Conservation (phyloP, 2,797 vertebrate genomes). For the Ctenosaura bakeri region DNA sequence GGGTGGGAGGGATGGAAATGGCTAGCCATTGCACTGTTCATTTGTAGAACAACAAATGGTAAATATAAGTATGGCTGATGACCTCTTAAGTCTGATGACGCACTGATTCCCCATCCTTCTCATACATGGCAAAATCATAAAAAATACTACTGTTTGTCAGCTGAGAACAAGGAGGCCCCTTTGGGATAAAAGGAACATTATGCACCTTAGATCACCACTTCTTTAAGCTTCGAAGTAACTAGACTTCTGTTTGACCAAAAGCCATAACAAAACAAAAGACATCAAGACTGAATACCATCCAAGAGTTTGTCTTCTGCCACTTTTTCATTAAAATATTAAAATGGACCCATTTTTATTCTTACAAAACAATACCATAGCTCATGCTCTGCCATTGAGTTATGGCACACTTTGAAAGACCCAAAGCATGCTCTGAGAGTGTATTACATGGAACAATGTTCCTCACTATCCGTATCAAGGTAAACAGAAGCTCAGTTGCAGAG, state of each 20-base stretch:
- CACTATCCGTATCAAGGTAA: not conserved
- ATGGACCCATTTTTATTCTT: too few species aligned
- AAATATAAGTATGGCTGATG: not conserved
- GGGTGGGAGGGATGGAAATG: not conserved
- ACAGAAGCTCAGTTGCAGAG: not conserved
- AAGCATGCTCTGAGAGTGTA: not conserved
- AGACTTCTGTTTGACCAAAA: not conserved
- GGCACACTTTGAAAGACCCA: not conserved
- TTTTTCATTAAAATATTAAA: not conserved
- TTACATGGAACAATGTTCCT: not conserved
- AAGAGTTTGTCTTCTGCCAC: not conserved
- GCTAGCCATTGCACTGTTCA: not conserved
- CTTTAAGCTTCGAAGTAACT: not conserved
- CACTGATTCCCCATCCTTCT: not conserved
- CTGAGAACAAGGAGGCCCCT: not conserved
- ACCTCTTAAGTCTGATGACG: not conserved
- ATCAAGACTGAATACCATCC: not conserved
- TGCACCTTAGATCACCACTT: not conserved
- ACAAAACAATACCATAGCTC: not conserved
- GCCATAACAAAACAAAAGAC: not conserved
- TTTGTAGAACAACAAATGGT: not conserved
- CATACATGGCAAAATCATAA: not conserved
- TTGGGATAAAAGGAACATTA: too few species aligned
- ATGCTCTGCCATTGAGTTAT: not conserved
- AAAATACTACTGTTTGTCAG: not conserved